A percentile compares a stretch with the other conserved stretches of the same genome.
Evolutionary conservation across 2,797 vertebrate genomes (phyloP).

Genomic region (Ambastaia sidthimunki): DNA sequence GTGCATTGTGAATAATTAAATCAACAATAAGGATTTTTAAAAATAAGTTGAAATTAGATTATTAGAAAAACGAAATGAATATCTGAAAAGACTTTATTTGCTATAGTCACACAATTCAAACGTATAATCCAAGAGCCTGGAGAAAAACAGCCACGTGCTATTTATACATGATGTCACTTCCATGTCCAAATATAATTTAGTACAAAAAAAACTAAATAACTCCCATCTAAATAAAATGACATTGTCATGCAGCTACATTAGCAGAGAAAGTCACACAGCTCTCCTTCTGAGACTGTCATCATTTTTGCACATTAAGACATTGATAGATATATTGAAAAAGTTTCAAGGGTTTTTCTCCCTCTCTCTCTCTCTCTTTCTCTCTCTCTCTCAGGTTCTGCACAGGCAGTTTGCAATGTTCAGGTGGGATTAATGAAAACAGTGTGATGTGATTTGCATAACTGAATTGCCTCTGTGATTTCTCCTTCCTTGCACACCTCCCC

Average conservation of each 20-base stretch:
- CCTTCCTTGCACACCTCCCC: constrained; percentile 73
- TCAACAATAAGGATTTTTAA: not conserved
- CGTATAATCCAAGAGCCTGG: not conserved
- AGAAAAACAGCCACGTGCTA: not conserved
- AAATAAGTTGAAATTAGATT: not conserved
- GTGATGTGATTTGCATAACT: constrained; percentile 77
- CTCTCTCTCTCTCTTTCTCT: constrained; percentile 33
- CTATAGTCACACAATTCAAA: not conserved
- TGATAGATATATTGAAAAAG: constrained; percentile 49
- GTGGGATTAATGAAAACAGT: constrained; percentile 79
- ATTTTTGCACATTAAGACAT: constrained; percentile 45
- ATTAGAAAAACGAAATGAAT: not conserved
- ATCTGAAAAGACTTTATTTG: not conserved
- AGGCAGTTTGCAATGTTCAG: constrained; percentile 75
- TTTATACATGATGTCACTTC: constrained; percentile 6
- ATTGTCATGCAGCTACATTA: constrained; percentile 15
- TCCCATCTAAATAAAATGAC: not conserved
- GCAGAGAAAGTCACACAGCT: constrained; percentile 45
- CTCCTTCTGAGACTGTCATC: constrained; percentile 42
- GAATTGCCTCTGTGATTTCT: constrained; percentile 76
- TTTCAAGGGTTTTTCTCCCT: constrained; percentile 41
- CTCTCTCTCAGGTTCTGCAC: constrained; percentile 47
- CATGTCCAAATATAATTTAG: constrained; percentile 8
- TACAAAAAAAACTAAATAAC: not conserved
- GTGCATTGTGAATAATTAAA: not conserved